Evolutionary conservation across 2,113 vertebrate genomes (phyloP).

Genomic region (Hippotragus niger): DNA sequence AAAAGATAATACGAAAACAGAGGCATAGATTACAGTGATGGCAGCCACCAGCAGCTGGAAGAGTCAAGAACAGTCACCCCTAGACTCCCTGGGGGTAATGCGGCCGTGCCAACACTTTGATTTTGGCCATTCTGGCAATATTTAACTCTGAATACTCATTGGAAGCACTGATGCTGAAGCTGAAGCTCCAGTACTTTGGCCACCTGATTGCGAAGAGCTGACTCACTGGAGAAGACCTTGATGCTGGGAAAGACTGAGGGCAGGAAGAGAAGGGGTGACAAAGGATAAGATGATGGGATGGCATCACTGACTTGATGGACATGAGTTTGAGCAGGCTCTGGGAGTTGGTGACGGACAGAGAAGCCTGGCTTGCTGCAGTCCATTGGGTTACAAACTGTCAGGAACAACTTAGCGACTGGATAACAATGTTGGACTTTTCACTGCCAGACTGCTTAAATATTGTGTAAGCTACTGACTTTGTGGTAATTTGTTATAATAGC

Average conservation of each 20-base stretch:
- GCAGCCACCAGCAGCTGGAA: not conserved
- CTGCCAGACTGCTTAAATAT: not conserved
- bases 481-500: not conserved
- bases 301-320: not conserved
- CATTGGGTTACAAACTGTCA: not conserved
- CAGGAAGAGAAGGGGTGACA: not conserved
- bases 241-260: not conserved
- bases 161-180: not conserved
- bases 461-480: not conserved
- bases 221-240: not conserved
- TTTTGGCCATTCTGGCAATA: not conserved
- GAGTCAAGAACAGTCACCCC: not conserved
- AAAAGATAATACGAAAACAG: not conserved
- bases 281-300: not conserved
- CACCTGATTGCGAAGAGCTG: not conserved
- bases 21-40: not conserved
- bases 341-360: not conserved
- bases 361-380: not conserved
- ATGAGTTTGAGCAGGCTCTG: not conserved
- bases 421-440: not conserved
- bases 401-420: not conserved
- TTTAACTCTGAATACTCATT: not conserved
- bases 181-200: not conserved
- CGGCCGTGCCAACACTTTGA: not conserved
- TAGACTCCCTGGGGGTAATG: not conserved